Evolutionary conservation across 2,888 invertebrate genomes (phyloP).

Genomic region (Polyommatus icarus): DNA sequence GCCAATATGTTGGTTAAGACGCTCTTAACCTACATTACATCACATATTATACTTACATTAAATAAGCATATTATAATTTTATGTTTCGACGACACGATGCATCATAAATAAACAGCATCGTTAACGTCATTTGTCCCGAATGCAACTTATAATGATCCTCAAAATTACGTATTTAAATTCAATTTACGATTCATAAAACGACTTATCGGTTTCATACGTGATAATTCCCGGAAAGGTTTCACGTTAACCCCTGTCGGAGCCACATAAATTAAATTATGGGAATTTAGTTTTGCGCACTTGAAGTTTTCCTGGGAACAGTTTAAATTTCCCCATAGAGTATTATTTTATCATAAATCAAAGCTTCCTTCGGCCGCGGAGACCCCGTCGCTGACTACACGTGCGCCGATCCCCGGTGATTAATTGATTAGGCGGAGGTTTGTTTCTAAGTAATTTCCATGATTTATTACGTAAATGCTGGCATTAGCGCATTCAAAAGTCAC

Average conservation of each 20-base stretch:
- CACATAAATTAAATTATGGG: slow-evolving; percentile 15
- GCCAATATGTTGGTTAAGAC: neutral
- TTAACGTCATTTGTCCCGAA: slow-evolving; percentile 2
- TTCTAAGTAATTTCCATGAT: slow-evolving; percentile 72
- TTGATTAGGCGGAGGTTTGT: slow-evolving; percentile 69
- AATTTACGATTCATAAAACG: slow-evolving; percentile 1
- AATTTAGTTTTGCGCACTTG: slow-evolving; percentile 39
- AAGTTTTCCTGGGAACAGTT: slow-evolving; percentile 40
- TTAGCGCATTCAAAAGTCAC: slow-evolving; percentile 39
- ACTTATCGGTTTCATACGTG: slow-evolving; percentile 2
- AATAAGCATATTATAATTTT: neutral
- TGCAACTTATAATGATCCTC: neutral
- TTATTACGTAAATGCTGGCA: slow-evolving; percentile 54
- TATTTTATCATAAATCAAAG: slow-evolving; percentile 76
- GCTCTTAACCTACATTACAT: neutral
- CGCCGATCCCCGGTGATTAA: slow-evolving; percentile 72
- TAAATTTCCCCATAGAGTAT: slow-evolving; percentile 67
- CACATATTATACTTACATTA: no score
- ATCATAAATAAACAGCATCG: neutral
- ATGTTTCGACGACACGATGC: neutral
- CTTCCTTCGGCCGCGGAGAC: slow-evolving; percentile 57
- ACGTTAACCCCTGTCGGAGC: neutral
- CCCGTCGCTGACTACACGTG: slow-evolving; percentile 62
- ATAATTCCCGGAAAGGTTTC: neutral
- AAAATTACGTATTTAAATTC: neutral